These are phyloP conservation scores for Anneissia japonica DNA, from an alignment of 35 echinoderm and acorn worm species.

Conservation along the genomic window DNA sequence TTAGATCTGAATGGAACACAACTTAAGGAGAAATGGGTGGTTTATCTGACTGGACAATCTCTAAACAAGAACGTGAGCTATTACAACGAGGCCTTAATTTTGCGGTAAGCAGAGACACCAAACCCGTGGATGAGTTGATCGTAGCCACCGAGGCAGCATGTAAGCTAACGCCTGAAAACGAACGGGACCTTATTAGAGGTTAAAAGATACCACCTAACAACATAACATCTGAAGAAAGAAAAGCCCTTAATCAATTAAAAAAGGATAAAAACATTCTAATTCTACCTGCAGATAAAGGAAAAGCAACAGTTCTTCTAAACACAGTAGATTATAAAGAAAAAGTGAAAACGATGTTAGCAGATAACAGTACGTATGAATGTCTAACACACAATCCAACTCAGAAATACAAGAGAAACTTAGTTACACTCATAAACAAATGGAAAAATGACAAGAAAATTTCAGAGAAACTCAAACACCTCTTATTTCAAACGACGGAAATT, in stretches of 20 bases:
- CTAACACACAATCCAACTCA: too few relatives aligned
- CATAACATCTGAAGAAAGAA: neutral
- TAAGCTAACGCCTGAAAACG: neutral
- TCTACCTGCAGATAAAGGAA: constrained; percentile 15
- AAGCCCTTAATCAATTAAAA: neutral
- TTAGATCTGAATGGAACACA: neutral
- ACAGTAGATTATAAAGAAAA: neutral
- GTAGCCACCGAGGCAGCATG: neutral
- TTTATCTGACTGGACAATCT: neutral
- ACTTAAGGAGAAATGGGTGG: neutral
- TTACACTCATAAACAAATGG: too few relatives aligned
- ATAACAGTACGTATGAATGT: neutral
- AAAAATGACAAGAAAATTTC: too few relatives aligned
- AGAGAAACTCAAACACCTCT: too few relatives aligned
- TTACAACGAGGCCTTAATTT: neutral
- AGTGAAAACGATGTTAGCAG: neutral
- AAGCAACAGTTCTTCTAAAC: neutral
- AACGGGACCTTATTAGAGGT: neutral
- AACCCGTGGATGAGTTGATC: neutral
- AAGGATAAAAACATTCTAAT: neutral
- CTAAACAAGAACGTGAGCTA: neutral
- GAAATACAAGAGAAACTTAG: too few relatives aligned
- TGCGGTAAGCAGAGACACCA: neutral
- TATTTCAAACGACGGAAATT: too few relatives aligned
- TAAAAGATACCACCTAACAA: neutral